A percentile compares a stretch with the other conserved stretches of the same genome.
phyloP scores from a whole-genome alignment of 2,888 invertebrate species.

The Latrodectus elegans region DNA sequence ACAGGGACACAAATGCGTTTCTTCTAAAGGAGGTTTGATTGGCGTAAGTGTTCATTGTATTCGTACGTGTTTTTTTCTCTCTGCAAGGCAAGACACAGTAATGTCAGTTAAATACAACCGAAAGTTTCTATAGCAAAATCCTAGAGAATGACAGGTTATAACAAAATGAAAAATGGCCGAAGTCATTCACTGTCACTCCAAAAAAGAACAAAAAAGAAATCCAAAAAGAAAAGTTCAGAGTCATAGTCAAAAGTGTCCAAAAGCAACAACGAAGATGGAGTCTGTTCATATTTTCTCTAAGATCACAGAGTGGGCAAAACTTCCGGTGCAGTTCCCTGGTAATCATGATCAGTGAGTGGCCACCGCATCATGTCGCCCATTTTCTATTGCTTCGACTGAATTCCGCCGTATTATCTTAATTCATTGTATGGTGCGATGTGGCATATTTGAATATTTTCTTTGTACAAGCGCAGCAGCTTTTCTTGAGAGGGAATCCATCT shows the following conservation, averaged over 20 bases:
- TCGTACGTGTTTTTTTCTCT: not conserved
- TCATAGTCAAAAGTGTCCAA: not conserved
- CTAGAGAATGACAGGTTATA: too few relatives aligned
- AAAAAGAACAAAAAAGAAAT: too few relatives aligned
- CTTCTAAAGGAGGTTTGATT: conserved; percentile 35
- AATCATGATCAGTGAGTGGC: too few relatives aligned
- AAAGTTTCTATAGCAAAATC: too few relatives aligned
- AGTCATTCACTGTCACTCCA: not conserved
- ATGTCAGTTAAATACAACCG: not conserved
- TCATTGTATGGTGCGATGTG: too few relatives aligned
- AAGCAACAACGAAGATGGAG: not conserved
- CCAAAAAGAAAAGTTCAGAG: not conserved
- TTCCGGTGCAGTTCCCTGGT: not conserved
- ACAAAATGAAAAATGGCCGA: not conserved
- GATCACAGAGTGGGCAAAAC: not conserved
- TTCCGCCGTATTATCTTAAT: too few relatives aligned
- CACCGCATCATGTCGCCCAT: too few relatives aligned
- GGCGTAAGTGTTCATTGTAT: conserved; percentile 42
- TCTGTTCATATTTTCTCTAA: too few relatives aligned
- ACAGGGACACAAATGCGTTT: conserved; percentile 30
- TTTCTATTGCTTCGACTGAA: too few relatives aligned
- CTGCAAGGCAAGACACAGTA: not conserved
- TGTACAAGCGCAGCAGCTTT: too few relatives aligned
- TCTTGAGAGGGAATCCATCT: too few relatives aligned
- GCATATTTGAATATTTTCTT: too few relatives aligned